phyloP scores from a whole-genome alignment of 2,888 invertebrate species.

The Diarsia rubi region DNA sequence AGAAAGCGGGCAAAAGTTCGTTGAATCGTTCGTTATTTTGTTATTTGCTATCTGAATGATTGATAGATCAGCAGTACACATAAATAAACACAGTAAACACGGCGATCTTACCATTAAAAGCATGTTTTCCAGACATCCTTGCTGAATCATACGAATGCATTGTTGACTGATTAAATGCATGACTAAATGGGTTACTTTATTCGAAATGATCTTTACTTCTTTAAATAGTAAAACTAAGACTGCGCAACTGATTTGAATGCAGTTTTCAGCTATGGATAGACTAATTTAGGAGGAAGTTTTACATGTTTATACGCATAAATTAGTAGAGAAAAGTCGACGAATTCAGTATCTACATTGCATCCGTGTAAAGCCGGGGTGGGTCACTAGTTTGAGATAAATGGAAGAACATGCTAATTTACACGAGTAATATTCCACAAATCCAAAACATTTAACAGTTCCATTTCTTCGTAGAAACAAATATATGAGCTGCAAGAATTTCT shows the following conservation, averaged over 20 bases:
- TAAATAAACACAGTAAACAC: conserved; percentile 31
- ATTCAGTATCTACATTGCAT: too few species aligned
- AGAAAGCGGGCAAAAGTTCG: conserved; percentile 35
- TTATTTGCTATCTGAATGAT: conserved; percentile 43
- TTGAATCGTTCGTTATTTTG: conserved; percentile 33
- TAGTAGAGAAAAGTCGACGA: too few species aligned
- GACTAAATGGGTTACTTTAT: conserved; percentile 9
- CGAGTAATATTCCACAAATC: background rate
- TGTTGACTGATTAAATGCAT: conserved; percentile 6
- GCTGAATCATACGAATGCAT: conserved; percentile 23
- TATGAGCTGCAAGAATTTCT: conserved; percentile 36
- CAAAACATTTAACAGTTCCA: conserved; percentile 13
- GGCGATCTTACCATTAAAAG: conserved; percentile 7
- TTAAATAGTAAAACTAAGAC: too few species aligned
- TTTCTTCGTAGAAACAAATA: conserved; percentile 28
- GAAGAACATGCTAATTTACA: background rate
- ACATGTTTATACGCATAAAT: too few species aligned
- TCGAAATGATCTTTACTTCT: background rate
- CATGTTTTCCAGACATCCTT: conserved; percentile 6
- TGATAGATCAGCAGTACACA: conserved; percentile 37
- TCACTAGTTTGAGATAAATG: background rate
- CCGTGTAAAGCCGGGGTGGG: too few species aligned
- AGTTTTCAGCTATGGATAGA: too few species aligned
- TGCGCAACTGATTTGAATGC: too few species aligned
- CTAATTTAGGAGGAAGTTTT: too few species aligned